Evolutionary conservation across 2,113 vertebrate species (phyloP).

Genomic region (Ophiodon elongatus): DNA sequence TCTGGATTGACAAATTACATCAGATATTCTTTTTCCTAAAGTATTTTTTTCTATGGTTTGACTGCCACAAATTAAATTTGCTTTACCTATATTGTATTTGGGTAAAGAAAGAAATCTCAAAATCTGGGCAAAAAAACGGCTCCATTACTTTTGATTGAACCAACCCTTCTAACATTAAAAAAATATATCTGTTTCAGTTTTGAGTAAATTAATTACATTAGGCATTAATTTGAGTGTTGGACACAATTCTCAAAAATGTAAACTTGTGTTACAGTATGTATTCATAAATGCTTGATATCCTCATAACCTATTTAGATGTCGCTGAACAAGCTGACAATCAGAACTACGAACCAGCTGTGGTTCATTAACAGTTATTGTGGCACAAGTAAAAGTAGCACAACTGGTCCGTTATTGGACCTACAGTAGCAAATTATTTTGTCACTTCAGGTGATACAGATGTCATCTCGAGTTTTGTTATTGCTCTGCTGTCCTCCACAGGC

Average conservation of each 20-base stretch:
- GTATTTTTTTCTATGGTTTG: background rate
- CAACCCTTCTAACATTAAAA: too few relatives aligned
- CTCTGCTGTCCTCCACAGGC: conserved; percentile 61
- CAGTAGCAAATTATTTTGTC: conserved; percentile 25
- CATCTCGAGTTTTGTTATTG: conserved; percentile 68
- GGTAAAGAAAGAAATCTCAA: background rate
- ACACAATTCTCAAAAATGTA: background rate
- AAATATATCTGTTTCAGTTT: too few relatives aligned
- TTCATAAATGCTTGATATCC: background rate
- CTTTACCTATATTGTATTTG: background rate
- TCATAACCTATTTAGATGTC: background rate
- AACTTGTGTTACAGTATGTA: background rate
- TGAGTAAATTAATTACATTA: background rate
- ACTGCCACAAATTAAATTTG: background rate
- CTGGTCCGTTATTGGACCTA: background rate
- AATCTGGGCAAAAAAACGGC: background rate
- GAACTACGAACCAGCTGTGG: background rate
- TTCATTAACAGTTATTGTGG: background rate
- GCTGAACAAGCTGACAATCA: conserved; percentile 9
- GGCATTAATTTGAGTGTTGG: background rate
- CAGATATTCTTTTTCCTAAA: background rate
- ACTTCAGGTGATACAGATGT: conserved; percentile 58
- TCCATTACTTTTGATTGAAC: background rate
- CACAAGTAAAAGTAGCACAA: background rate
- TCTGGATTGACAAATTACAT: background rate